Base-by-base conservation (phyloP, 2,113 vertebrate genomes). In the Nerophis lumbriciformis region DNA sequence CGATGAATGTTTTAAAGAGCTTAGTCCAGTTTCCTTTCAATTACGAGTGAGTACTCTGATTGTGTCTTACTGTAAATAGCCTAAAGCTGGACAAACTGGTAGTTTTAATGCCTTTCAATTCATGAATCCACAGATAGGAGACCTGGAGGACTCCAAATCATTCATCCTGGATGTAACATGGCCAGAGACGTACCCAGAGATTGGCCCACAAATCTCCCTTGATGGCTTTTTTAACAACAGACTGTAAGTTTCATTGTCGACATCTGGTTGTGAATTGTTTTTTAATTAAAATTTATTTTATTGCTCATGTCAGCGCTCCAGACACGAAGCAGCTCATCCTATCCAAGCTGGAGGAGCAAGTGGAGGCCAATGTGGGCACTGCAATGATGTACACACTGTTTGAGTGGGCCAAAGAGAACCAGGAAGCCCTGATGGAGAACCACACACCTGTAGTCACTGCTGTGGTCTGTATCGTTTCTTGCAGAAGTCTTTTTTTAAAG, bases 361-460 rank as follows among this genome's bases (percentile, higher is more conserved):
- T 93, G 59, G 93, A 96, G 72, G 90, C 88, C 0, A 95, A 97
- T 72, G 92, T 99, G 13, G 97, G 97, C 51, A 92, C 93, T 0
- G 94, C 96, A 5, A 99, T 98, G 97, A 96, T 94, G 65, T 99
- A 96, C 75, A 99, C 96, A 0, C 81, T 99, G 73, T 99, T 97
- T 76, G 97, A 99, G 81, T 99, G 94, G 78, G 96, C 95, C 74
- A 99, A 99, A 87, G 97, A 99, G 73, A 94, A 95, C 82, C 93
- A 95, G 67, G 93, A 94, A 35, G 72, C 76, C 1, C 93, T 99
- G 44, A 99, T 99, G 97, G 94, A 97, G 90, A 93, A 94, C 74
- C 92, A 94, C 67, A 94, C 90, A 57, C 93, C 93, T 13, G 64
- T 92, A 49, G 77, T 80, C 55, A 88, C 80, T 55, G 78, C 89